These are phyloP conservation scores for Turritopsis rubra DNA, from an alignment of 30 jellyfish, hydroid and myxozoan genomes.

Conservation along the genomic window DNA sequence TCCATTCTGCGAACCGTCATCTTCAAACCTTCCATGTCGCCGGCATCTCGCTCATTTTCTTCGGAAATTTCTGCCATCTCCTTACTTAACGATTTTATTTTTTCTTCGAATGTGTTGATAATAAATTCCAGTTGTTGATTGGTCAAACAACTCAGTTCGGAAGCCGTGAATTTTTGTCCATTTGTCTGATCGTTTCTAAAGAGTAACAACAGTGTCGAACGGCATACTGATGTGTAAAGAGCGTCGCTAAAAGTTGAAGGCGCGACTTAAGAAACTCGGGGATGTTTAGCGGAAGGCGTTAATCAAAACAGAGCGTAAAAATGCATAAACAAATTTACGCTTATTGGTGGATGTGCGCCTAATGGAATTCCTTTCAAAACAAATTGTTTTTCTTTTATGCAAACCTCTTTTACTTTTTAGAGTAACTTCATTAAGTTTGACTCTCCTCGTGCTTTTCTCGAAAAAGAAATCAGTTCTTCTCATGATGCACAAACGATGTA, in stretches of 20 bases:
- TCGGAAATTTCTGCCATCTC: conserved; percentile 9
- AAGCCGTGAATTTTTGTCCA: neutral
- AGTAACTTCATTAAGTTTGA: no score
- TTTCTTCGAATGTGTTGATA: neutral
- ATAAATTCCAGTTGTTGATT: neutral
- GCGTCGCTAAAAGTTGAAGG: neutral
- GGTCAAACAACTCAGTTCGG: neutral
- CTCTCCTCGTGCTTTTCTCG: no score
- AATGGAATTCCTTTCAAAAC: no score
- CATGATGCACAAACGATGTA: no score
- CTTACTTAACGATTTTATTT: neutral
- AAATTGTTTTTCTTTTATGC: no score
- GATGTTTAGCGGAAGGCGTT: neutral
- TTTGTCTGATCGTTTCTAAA: neutral
- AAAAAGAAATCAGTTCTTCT: no score
- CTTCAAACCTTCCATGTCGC: conserved; percentile 6
- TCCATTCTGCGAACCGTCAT: conserved; percentile 11
- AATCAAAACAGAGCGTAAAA: neutral
- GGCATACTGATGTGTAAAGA: neutral
- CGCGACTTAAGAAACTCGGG: neutral
- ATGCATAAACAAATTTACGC: no score
- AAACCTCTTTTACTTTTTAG: no score
- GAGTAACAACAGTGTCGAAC: neutral
- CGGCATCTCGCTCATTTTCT: conserved; percentile 15
- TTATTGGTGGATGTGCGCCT: no score